Evolutionary conservation across 1,140 invertebrate species (phyloP), one percentile per base, ranked within the genome.

Genomic region (Drusus annulatus): DNA sequence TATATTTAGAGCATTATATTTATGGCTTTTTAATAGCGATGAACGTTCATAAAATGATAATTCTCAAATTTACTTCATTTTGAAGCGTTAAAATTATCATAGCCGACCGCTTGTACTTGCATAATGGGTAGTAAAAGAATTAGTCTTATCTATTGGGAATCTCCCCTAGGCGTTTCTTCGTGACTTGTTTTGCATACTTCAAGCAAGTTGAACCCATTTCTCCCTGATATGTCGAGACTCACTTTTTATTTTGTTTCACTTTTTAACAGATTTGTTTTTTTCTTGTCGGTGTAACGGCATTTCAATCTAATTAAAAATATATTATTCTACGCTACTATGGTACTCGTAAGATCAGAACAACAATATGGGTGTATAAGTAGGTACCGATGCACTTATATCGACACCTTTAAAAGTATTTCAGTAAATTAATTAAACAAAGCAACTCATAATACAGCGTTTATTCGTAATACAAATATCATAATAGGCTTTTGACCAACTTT

Each of bases 61-160:
- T 76, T 76, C 73, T 51, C n/a, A 60, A 76, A 76, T 76, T 76
- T 60, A 76, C 73, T 54, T 76, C 54, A 23, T 76, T 58, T 56
- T n/a, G 54, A 76, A 76, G 73, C 73, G 73, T 76, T 60, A 76
- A 76, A 76, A 76, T 76, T 76, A 76, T 76, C 73, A 76, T 76
- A 76, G 73, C 52, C 71, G 51, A 56, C 17, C 51, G 52, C 71
- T 52, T 74, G 15, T 69, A 51, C 68, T 76, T 60, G 54, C 36
- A 60, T 76, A 76, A 76, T 76, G 73, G 45, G 73, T 76, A 76
- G 52, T 76, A 76, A 76, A 76, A 76, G 56, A 76, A 76, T 76
- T 76, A 76, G 54, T 31, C 52, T 76, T 76, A 76, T 76, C 73
- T 76, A 28, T 16, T 36, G 54, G 25, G 8, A 36, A 76, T 76